Evolutionary conservation across 2,888 invertebrate genomes (phyloP).

Genomic region (Agrochola lychnidis): DNA sequence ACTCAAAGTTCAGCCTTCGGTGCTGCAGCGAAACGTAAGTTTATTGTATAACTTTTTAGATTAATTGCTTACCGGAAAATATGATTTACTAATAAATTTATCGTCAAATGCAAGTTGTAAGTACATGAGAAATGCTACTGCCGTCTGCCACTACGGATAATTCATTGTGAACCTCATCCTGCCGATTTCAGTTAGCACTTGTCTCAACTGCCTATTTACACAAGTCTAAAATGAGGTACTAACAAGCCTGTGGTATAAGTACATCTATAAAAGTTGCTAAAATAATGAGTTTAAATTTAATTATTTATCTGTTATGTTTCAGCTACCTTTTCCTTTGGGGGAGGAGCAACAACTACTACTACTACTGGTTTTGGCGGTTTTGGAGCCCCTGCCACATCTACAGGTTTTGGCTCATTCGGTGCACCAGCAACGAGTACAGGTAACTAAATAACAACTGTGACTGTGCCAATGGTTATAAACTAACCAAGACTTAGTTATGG

Average conservation of each 20-base stretch:
- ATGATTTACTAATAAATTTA: neutral
- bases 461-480: neutral
- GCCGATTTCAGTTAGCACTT: neutral
- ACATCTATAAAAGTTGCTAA: neutral
- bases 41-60: neutral
- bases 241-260: neutral
- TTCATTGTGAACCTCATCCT: neutral
- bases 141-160: neutral
- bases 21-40: conserved; percentile 91
- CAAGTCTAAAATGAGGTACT: neutral
- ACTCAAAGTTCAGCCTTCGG: conserved; percentile 85
- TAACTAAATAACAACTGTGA: neutral
- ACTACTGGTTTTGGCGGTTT: conserved; percentile 85
- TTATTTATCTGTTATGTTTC: conserved; percentile 58
- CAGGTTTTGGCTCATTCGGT: conserved; percentile 79
- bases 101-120: neutral
- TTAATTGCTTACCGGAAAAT: neutral
- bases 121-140: neutral
- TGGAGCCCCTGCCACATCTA: conserved; percentile 85
- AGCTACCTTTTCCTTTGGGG: conserved; percentile 89
- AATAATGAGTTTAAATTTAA: neutral
- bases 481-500: neutral
- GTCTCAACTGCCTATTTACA: neutral
- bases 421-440: conserved; percentile 74
- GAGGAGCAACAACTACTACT: conserved; percentile 88